Conservation (phyloP, 2,888 invertebrate species). For the Ochropleura plecta region DNA sequence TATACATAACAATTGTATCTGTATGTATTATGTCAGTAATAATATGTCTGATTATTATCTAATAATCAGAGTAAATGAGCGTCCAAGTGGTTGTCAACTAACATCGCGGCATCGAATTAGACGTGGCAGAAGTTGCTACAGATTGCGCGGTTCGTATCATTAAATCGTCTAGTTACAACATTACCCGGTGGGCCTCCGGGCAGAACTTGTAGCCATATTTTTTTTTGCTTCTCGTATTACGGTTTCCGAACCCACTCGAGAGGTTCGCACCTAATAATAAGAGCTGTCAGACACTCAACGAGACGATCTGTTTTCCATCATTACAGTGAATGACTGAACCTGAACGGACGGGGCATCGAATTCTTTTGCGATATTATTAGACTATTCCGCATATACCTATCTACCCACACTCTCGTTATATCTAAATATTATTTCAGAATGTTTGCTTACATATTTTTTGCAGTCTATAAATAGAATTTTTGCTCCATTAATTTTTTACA, state of each 20-base stretch:
- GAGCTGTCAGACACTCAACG: slow-evolving; percentile 77
- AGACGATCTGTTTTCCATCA: slow-evolving; percentile 80
- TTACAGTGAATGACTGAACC: slow-evolving; percentile 49
- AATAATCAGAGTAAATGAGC: slow-evolving; percentile 16
- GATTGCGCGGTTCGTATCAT: slow-evolving; percentile 52
- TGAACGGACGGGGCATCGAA: slow-evolving; percentile 67
- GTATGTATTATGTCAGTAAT: slow-evolving; percentile 2
- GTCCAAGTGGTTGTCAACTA: slow-evolving; percentile 19
- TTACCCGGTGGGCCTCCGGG: slow-evolving; percentile 58
- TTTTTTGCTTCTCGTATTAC: slow-evolving; percentile 66
- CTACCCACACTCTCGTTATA: slow-evolving; percentile 31
- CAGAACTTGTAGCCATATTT: slow-evolving; percentile 48
- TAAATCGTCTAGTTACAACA: slow-evolving; percentile 53
- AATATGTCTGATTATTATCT: background rate
- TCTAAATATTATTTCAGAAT: slow-evolving; percentile 63
- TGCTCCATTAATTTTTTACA: slow-evolving; percentile 23
- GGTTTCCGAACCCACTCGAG: slow-evolving; percentile 64
- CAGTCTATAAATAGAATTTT: slow-evolving; percentile 15
- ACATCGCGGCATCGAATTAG: slow-evolving; percentile 32
- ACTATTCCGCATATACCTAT: slow-evolving; percentile 25
- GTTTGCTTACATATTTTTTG: slow-evolving; percentile 37
- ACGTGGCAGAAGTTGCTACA: slow-evolving; percentile 31
- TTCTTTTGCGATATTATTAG: slow-evolving; percentile 76
- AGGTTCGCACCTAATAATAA: slow-evolving; percentile 76
- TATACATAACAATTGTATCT: slow-evolving; percentile 1